These are phyloP conservation scores for Gastrophryne carolinensis DNA, from an alignment of 2,797 vertebrate species.

Conservation along the genomic window DNA sequence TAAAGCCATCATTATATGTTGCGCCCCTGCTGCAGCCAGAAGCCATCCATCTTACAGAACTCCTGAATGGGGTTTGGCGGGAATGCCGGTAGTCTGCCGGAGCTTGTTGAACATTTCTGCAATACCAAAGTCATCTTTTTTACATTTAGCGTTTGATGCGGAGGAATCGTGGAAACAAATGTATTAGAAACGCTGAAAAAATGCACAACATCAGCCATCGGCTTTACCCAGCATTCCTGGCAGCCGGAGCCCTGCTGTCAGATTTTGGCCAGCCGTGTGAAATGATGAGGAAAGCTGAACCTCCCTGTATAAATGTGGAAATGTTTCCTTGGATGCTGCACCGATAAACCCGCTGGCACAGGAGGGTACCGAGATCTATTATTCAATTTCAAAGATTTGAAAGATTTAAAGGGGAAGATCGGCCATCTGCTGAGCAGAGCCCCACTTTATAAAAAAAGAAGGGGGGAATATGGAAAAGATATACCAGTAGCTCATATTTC, in stretches of 20 bases:
- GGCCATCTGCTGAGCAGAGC: no score
- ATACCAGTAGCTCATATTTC: no score
- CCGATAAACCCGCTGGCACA: neutral
- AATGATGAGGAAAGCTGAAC: slow-evolving; percentile 26
- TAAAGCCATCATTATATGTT: no score
- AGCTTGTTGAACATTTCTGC: slow-evolving; percentile 35
- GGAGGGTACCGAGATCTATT: slow-evolving; percentile 1
- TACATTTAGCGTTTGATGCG: slow-evolving; percentile 43
- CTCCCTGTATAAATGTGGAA: slow-evolving; percentile 11
- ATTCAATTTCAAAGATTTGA: no score
- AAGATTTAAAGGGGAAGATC: no score
- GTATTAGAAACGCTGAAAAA: slow-evolving; percentile 30
- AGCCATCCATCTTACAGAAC: neutral
- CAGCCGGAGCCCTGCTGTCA: slow-evolving; percentile 13
- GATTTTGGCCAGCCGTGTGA: neutral
- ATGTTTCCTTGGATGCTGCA: slow-evolving; percentile 19
- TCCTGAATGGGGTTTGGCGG: slow-evolving; percentile 33
- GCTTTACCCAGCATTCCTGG: slow-evolving; percentile 29
- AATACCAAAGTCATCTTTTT: slow-evolving; percentile 48
- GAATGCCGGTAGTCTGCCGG: slow-evolving; percentile 14
- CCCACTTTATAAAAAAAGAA: no score
- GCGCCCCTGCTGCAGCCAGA: neutral
- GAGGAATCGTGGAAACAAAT: slow-evolving; percentile 41
- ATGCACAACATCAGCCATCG: slow-evolving; percentile 10
- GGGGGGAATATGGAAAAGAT: no score